Evolutionary conservation across 2,797 vertebrate genomes (phyloP).

Genomic region (Ctenopoma kingsleyae): DNA sequence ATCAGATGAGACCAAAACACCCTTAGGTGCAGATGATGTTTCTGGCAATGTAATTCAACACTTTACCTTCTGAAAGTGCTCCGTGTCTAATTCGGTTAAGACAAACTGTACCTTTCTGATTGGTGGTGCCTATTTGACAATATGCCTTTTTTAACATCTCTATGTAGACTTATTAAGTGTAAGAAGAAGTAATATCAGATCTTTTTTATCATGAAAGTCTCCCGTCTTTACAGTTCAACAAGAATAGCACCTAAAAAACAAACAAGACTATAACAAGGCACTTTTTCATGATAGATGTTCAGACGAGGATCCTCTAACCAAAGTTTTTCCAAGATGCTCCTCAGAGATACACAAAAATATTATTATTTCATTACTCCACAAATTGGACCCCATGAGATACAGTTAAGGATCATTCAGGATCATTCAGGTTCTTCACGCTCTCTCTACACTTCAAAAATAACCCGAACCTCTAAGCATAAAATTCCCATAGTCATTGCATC

Average conservation of each 20-base stretch:
- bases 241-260: constrained; percentile 1
- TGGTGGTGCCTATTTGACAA: background rate
- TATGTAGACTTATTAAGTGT: background rate
- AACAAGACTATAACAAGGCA: background rate
- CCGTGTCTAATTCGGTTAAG: background rate
- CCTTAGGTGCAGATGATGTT: background rate
- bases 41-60: background rate
- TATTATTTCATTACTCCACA: constrained; percentile 49
- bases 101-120: background rate
- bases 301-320: background rate
- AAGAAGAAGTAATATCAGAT: background rate
- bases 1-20: background rate
- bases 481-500: background rate
- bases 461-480: constrained; percentile 12
- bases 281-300: constrained; percentile 16
- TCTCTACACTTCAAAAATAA: constrained; percentile 23
- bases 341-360: constrained; percentile 28
- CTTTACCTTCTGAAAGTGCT: background rate
- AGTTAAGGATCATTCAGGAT: constrained; percentile 27
- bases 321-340: constrained; percentile 1
- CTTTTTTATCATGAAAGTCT: background rate
- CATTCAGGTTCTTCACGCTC: constrained; percentile 21
- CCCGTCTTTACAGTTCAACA: background rate
- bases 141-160: background rate
- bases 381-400: constrained; percentile 53